Evolutionary conservation across 2,797 vertebrate species (phyloP).

Genomic region (Percopsis omiscomaycus): DNA sequence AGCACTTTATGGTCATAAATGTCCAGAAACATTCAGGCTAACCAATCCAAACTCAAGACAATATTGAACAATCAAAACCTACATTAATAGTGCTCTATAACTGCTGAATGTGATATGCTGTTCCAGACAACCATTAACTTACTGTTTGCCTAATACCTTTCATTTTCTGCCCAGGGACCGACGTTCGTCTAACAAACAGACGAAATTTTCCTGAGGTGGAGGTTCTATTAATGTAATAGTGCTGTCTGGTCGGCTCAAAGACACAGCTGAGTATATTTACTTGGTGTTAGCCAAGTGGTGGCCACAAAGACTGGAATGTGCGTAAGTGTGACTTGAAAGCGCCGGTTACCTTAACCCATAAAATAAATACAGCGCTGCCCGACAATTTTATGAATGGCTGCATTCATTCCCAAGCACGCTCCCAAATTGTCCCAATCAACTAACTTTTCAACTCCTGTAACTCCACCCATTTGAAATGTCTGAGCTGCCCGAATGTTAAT

Average conservation of each 20-base stretch:
- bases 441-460: conserved; percentile 2
- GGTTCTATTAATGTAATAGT: conserved; percentile 52
- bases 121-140: conserved; percentile 47
- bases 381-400: conserved; percentile 72
- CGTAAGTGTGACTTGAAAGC: conserved; percentile 66
- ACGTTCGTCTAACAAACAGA: conserved; percentile 48
- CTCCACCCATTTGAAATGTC: conserved; percentile 52
- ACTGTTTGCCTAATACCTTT: conserved; percentile 46
- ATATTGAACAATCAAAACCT: conserved; percentile 36
- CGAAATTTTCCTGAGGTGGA: conserved; percentile 53
- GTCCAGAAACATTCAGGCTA: conserved; percentile 25
- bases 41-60: conserved; percentile 38
- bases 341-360: conserved; percentile 54
- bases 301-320: conserved; percentile 66
- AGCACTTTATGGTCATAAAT: conserved; percentile 54
- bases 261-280: conserved; percentile 69
- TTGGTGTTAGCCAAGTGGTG: conserved; percentile 51
- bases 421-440: conserved; percentile 46
- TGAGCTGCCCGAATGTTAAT: conserved; percentile 43
- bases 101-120: conserved; percentile 27
- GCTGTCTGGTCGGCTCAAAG: conserved; percentile 37
- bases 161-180: conserved; percentile 48
- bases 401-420: conserved; percentile 66
- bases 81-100: conserved; percentile 11
- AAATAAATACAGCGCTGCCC: conserved; percentile 66